Percentiles rank a stretch among this genome's conserved stretches.
These are phyloP conservation scores for Elaphurus davidianus DNA, from an alignment of 2,113 vertebrate genomes.

Conservation along the genomic window DNA sequence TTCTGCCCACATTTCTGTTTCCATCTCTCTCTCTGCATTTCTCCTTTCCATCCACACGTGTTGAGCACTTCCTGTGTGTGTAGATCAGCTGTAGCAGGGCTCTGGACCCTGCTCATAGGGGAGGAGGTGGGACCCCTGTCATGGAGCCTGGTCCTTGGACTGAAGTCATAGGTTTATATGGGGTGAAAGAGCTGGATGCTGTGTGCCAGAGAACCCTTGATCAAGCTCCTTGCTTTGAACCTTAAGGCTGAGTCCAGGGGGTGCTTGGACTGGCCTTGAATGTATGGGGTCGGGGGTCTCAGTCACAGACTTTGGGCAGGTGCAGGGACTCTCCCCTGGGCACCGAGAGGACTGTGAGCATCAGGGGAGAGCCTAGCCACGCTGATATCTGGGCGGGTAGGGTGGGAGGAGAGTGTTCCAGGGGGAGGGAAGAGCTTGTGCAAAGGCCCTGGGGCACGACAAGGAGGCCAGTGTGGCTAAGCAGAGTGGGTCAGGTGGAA, in stretches of 20 bases:
- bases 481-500: neutral
- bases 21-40: neutral
- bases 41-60: neutral
- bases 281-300: neutral
- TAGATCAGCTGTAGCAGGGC: neutral
- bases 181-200: neutral
- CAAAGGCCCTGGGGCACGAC: neutral
- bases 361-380: neutral
- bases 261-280: neutral
- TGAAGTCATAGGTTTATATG: neutral
- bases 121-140: neutral
- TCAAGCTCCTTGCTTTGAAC: neutral
- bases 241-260: neutral
- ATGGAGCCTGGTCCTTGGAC: neutral
- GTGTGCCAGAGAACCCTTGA: neutral
- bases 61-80: neutral
- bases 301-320: neutral
- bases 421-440: neutral
- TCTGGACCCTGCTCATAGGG: neutral
- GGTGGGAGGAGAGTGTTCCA: neutral
- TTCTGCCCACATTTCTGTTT: neutral
- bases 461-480: neutral
- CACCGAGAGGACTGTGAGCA: neutral
- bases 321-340: neutral
- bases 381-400: neutral